A percentile compares a stretch with the other conserved stretches of the same genome.
Evolutionary conservation across 2,113 vertebrate genomes (phyloP).

Genomic region (Erythrocebus patas): DNA sequence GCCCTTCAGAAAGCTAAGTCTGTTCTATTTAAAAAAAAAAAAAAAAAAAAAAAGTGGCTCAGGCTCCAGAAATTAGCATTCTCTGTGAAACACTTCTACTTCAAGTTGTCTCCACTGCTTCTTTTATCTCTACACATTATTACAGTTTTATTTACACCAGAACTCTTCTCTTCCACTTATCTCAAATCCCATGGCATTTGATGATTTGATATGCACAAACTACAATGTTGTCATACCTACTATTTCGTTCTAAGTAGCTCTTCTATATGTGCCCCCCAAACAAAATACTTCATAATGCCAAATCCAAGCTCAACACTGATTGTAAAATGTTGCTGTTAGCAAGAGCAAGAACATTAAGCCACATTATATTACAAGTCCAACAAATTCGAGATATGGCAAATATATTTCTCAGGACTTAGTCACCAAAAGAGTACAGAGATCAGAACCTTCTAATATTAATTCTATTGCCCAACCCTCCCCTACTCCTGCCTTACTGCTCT

Average conservation of each 20-base stretch:
- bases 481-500: neutral
- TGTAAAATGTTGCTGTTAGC: neutral
- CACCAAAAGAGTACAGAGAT: neutral
- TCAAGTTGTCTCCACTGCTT: neutral
- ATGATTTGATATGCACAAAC: neutral
- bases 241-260: neutral
- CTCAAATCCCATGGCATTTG: neutral
- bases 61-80: neutral
- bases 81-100: neutral
- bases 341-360: neutral
- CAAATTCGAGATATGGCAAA: neutral
- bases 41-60: neutral
- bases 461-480: neutral
- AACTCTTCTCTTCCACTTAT: neutral
- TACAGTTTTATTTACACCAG: neutral
- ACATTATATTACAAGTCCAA: neutral
- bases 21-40: neutral
- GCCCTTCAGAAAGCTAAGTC: neutral
- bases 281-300: neutral
- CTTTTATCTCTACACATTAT: neutral
- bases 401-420: neutral
- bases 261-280: neutral
- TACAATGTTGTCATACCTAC: neutral
- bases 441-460: neutral
- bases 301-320: neutral